phyloP scores from a whole-genome alignment of 1,140 invertebrate species.

The Aricia agestis region DNA sequence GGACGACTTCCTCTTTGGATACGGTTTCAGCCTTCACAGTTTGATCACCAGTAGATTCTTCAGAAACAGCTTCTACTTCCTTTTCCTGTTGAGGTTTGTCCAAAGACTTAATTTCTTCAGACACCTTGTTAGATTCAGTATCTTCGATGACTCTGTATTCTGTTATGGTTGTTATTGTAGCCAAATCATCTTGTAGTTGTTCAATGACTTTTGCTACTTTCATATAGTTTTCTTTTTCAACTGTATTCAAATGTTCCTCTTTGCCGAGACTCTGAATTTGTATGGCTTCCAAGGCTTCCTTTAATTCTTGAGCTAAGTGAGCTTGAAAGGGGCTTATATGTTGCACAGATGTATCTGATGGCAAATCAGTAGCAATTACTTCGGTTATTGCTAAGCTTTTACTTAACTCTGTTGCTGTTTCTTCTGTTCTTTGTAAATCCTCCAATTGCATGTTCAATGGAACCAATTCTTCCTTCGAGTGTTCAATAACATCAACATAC shows the following conservation, averaged over 20 bases:
- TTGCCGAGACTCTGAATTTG: background rate
- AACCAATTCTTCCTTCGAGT: background rate
- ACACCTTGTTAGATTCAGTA: background rate
- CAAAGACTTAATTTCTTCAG: background rate
- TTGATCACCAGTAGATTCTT: no score
- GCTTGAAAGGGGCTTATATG: background rate
- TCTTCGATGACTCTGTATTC: background rate
- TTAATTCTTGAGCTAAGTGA: background rate
- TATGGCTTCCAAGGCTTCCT: background rate
- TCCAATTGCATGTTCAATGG: background rate
- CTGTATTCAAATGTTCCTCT: background rate
- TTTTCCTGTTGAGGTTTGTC: background rate
- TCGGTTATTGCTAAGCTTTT: background rate
- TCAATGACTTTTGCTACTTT: background rate
- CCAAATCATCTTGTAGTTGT: background rate
- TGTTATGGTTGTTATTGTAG: background rate
- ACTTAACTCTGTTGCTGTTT: background rate
- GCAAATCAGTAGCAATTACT: background rate
- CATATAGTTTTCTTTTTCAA: background rate
- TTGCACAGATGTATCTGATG: background rate
- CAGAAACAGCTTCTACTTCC: no score
- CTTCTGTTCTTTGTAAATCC: constrained; percentile 15
- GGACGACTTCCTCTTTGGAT: no score
- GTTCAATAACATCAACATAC: background rate
- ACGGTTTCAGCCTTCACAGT: no score